Base-by-base conservation (phyloP, 2,113 vertebrate genomes). In the Tetrao urogallus region DNA sequence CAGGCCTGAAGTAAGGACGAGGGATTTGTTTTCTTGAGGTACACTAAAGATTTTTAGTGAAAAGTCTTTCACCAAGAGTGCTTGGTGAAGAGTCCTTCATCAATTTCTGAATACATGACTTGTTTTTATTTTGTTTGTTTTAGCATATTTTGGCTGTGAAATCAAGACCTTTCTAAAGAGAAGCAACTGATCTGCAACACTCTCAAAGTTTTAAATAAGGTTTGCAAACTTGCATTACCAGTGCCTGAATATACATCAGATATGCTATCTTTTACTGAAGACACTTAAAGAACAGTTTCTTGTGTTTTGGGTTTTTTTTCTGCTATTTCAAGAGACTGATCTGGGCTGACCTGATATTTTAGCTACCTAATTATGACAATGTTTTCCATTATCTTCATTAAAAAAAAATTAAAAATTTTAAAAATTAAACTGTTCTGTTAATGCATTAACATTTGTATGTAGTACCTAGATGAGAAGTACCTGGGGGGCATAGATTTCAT, bases 401-500 rank as follows among this genome's bases (percentile, higher is more conserved):
- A 48, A 48, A 43, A 43, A 43, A 43, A 43, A 16, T 43, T 17
- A 3, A 43, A 43, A 43, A 43, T 3, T 43, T 17, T 2, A 43
- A 43, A 43, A 43, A 43, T 47, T 47, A 11, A 52, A 42, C 36
- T 2, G 38, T 17, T 50, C 36, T 4, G 19, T 20, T 82, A 74
- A 60, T 69, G 8, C 22, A 80, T 82, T 77, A 79, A 48, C 61
- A 75, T 42, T 60, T 80, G 2, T 16, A 48, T 3, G 10, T 27
- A 82, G 56, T 6, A 67, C 24, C 54, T 74, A 93, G 25, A 88
- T 95, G n/a, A 81, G 52, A 94, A 87, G 72, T 98, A 99, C 99
- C 99, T 99, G 72, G 98, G 99, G 47, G 99, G 99, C 99, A 99
- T 99, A 47, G 99, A 99, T 92, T 99, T 99, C 99, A 99, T 99